These are phyloP conservation scores for Tyrannus savana DNA, from an alignment of 2,113 vertebrate genomes.

Conservation along the genomic window DNA sequence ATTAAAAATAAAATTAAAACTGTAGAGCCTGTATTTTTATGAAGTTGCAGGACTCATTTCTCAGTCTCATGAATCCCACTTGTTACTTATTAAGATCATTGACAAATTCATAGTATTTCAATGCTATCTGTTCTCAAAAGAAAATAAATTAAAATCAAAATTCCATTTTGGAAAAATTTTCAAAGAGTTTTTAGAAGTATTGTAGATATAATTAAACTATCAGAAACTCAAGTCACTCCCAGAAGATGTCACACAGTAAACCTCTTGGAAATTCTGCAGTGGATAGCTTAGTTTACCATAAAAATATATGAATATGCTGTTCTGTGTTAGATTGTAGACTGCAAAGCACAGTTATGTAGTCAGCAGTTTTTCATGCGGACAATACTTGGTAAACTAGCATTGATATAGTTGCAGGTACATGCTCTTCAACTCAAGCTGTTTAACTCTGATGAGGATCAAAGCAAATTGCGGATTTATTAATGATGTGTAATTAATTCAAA, in stretches of 20 bases:
- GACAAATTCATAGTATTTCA: background rate
- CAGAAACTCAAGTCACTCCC: background rate
- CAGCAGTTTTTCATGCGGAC: background rate
- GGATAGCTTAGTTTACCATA: background rate
- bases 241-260: background rate
- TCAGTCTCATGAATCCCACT: background rate
- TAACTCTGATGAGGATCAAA: background rate
- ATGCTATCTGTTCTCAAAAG: background rate
- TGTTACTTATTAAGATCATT: background rate
- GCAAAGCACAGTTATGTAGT: background rate
- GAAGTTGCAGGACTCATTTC: background rate
- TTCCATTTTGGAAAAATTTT: background rate
- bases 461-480: background rate
- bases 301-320: background rate
- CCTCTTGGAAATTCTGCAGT: background rate
- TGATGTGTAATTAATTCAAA: background rate
- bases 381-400: background rate
- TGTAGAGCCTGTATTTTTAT: background rate
- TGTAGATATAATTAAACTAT: background rate
- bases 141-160: background rate
- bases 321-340: background rate
- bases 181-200: background rate
- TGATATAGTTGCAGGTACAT: background rate
- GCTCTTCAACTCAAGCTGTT: background rate
- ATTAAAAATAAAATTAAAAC: background rate